A percentile compares a stretch with the other conserved stretches of the same genome.
These are phyloP conservation scores for Tiliacea citrago DNA, from an alignment of 2,888 invertebrate species.

Conservation along the genomic window DNA sequence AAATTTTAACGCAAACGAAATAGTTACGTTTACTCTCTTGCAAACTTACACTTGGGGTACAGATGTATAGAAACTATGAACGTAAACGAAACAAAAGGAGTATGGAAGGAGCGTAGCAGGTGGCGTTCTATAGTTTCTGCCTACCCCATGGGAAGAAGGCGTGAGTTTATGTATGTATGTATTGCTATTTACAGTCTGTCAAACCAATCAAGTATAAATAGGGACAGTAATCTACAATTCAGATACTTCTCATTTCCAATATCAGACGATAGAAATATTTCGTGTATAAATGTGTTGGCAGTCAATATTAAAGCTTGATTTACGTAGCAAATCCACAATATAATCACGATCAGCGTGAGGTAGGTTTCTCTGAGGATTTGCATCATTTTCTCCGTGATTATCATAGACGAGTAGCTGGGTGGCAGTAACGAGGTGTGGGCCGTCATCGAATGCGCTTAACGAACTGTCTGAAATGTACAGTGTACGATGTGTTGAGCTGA, in stretches of 20 bases:
- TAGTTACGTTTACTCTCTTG: too few species aligned
- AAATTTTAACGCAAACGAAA: too few species aligned
- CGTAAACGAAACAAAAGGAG: too few species aligned
- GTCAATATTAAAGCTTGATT: slow-evolving; percentile 43
- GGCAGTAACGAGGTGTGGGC: slow-evolving; percentile 66
- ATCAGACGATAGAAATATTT: neutral
- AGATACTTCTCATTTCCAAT: slow-evolving; percentile 8
- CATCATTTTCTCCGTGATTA: slow-evolving; percentile 63
- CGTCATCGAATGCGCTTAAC: slow-evolving; percentile 62
- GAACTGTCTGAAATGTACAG: slow-evolving; percentile 44
- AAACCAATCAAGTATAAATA: neutral
- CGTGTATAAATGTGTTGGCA: slow-evolving; percentile 21
- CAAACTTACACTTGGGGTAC: too few species aligned
- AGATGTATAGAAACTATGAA: too few species aligned
- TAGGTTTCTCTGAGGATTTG: slow-evolving; percentile 57
- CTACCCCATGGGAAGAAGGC: too few species aligned
- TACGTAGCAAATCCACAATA: slow-evolving; percentile 55
- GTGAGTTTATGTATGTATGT: too few species aligned
- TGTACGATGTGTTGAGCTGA: slow-evolving; percentile 14
- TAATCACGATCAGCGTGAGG: slow-evolving; percentile 43
- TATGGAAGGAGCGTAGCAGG: too few species aligned
- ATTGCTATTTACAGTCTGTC: neutral
- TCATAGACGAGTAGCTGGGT: slow-evolving; percentile 50
- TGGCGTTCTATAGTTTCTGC: too few species aligned
- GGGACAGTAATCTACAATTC: slow-evolving; percentile 5